Base-by-base conservation (phyloP, 2,888 invertebrate genomes). In the Linyphia triangularis region DNA sequence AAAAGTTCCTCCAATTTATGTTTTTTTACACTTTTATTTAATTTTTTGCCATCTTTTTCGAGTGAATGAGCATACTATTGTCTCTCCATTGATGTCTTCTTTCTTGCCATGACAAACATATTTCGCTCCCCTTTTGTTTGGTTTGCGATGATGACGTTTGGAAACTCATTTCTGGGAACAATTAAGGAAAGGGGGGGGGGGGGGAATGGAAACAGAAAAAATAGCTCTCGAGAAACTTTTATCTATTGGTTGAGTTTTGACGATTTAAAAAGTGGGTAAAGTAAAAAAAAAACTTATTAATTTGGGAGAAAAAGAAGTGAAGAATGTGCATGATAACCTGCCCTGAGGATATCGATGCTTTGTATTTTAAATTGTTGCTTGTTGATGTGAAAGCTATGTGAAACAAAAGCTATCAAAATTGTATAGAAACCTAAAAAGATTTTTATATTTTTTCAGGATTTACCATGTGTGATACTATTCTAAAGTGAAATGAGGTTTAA, bases 81-180 rank as follows among this genome's bases (percentile, higher is more conserved):
- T 82, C 61, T 82, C 33, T 59, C 57, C 26, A 33, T 51, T 24
- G 26, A 28, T n/a, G 26, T 73, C 16, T 67, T 70, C 81, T 26
- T 81, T 77, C 69, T 69, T 77, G 19, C 40, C 30, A 57, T 22
- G 22, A 43, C 73, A 86, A 81, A 81, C 79, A 81, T 86, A 67
- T 67, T 73, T 67, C 63, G 37, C 57, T 16, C 33, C 51, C n/a
- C 81, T 63, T 86, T 86, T 86, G 86, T 86, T 81, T 67, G 86
- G 77, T 78, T 78, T 69, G 73, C 30, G 43, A 79, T 40, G 72
- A 81, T 73, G 81, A 86, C 67, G 67, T 86, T 73, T 86, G 51
- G 67, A 65, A 86, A 81, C 81, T 86, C 81, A 81, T 81, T 86
- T 81, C 81, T 72, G 86, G 28, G 86, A 86, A 86, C 86, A 86